A percentile compares a stretch with the other conserved stretches of the same genome.
Evolutionary conservation across 1,140 invertebrate genomes (phyloP).

Genomic region (Drosophila persimilis): DNA sequence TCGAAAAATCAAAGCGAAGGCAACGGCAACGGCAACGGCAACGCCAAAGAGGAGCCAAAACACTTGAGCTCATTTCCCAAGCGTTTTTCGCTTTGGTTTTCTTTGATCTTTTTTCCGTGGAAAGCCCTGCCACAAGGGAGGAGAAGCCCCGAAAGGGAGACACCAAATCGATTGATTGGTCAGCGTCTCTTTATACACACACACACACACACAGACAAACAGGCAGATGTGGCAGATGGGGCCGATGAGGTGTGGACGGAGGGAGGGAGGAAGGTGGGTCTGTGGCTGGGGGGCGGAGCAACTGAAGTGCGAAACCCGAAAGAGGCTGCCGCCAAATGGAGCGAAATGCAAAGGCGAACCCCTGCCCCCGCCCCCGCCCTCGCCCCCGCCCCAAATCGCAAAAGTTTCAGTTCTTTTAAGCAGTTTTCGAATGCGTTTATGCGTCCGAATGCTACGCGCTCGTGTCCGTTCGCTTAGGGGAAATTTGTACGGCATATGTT

Average conservation of each 20-base stretch:
- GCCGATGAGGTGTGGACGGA: too few relatives aligned
- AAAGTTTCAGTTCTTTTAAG: conserved; percentile 1
- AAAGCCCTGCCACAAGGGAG: conserved; percentile 1
- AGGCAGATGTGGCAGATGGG: too few relatives aligned
- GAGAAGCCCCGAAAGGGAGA: conserved; percentile 19
- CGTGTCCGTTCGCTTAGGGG: background rate
- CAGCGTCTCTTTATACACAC: conserved; percentile 5
- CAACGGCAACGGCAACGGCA: background rate
- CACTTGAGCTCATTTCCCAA: conserved; percentile 69
- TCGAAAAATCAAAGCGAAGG: conserved; percentile 59
- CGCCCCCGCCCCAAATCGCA: conserved; percentile 12
- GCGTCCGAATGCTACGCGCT: too few relatives aligned
- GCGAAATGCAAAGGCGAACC: conserved; percentile 43
- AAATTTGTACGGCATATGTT: too few relatives aligned
- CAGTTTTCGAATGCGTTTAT: background rate
- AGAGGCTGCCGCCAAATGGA: conserved; percentile 43
- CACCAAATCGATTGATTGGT: conserved; percentile 44
- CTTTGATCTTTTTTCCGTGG: conserved; percentile 58
- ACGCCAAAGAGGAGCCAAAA: conserved; percentile 29
- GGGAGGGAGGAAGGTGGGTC: too few relatives aligned
- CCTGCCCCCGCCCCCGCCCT: too few relatives aligned
- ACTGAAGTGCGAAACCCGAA: conserved; percentile 45
- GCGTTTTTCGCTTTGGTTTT: conserved; percentile 68
- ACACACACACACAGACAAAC: too few relatives aligned
- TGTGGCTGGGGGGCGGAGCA: conserved; percentile 26